Evolutionary conservation across 2,113 vertebrate species (phyloP), one percentile per base, ranked within the genome.

Genomic region (Spilogale gracilis): DNA sequence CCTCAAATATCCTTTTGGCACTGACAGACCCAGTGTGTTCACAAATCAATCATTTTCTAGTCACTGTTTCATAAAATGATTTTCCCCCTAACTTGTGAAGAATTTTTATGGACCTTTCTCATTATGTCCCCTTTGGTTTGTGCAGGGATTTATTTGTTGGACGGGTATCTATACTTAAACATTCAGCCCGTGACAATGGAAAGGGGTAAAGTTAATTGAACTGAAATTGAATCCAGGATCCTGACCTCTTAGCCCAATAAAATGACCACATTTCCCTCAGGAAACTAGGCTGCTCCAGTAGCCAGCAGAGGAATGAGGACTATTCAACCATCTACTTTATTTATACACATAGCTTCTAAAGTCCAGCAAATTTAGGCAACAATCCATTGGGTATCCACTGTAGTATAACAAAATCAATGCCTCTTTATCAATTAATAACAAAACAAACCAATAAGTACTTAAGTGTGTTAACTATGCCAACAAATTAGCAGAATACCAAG

Each of bases 191-290:
- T 58, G 30, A 25, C 74, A 56, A 52, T 52, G 32, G 45, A 78
- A 56, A 67, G 12, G 43, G 23, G 5, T 38, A 91, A 84, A 58
- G 54, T 45, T 91, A 91, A 97, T 69, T 80, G 88, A 95, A 91
- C 69, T 88, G 23, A 30, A 93, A 88, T 80, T 76, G 85, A 93
- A 94, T 73, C 32, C 11, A 6, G 69, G 84, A 80, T 25, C 91
- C 87, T 92, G 80, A 84, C 74, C 56, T 84, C 43, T 14, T 50
- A 25, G 23, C 79, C 11, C 54, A 79, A 71, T 50, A 88, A 92
- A 91, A 56, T 32, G 89, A 96, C 56, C 32, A n/a, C 13, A 16
- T 80, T 92, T 95, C 20, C 91, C 38, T 89, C 67, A 48, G 3
- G 30, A 43, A 81, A 83, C 16, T 30, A 18, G 65, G 32, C 21